A percentile compares a stretch with the other conserved stretches of the same genome.
These are phyloP conservation scores for Vireo altiloquus DNA, from an alignment of 2,113 vertebrate species.

Conservation along the genomic window DNA sequence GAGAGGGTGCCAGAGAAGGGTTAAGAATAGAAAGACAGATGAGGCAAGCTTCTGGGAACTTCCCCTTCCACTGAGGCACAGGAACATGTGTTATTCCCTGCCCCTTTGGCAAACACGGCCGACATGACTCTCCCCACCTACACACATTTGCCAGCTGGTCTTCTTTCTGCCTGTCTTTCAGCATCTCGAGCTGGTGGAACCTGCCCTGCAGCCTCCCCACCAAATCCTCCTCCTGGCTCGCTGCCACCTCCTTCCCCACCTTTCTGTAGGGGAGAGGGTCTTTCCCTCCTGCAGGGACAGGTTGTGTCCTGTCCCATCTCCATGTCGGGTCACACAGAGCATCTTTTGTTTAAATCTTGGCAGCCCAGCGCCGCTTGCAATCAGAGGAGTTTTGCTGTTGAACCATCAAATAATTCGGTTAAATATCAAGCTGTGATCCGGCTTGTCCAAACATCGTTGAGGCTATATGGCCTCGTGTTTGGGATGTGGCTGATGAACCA, in stretches of 20 bases:
- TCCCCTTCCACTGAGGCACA: neutral
- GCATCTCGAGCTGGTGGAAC: neutral
- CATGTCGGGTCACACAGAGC: rapidly evolving
- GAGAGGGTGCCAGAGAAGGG: neutral
- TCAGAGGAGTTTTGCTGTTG: neutral
- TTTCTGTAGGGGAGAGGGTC: neutral
- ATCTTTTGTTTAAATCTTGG: neutral
- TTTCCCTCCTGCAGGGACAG: rapidly evolving
- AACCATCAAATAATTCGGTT: conserved; percentile 23
- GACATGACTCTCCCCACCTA: conserved; percentile 31
- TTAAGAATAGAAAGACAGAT: conserved; percentile 47
- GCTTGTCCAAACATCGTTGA: neutral
- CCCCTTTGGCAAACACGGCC: conserved; percentile 15
- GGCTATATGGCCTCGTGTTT: neutral
- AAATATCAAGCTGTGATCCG: neutral
- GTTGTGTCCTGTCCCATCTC: neutral
- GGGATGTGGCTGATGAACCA: neutral
- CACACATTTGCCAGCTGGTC: neutral
- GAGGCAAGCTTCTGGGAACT: conserved; percentile 53
- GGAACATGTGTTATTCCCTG: conserved; percentile 36
- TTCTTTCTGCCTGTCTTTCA: neutral
- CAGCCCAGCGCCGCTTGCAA: neutral
- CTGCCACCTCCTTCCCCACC: neutral
- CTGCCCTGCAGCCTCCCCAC: neutral
- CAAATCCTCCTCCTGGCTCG: neutral